Base-by-base conservation (phyloP, 2,888 invertebrate genomes). In the Parelbella ahira region DNA sequence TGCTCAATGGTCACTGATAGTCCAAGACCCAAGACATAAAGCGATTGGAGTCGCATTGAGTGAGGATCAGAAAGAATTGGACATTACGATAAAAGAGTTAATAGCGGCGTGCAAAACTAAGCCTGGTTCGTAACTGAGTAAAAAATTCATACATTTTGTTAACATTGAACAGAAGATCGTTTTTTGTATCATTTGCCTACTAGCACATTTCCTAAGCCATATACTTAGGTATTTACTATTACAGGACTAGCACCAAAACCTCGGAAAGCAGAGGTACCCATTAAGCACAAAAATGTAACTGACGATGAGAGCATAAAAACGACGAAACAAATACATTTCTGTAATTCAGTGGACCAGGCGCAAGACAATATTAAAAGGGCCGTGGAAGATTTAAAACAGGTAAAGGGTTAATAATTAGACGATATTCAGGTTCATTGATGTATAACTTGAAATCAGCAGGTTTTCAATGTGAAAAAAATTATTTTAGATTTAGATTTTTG, bases 381-480 rank as follows among this genome's bases (percentile, higher is more conserved):
- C 2, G 54, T 59, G 21, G 48, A 58, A 1, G 42, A 47, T 3
- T 41, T 65, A 28, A 55, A 49, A 30, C 51, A 58, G 57, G 67
- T 67, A 45, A 15, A n/a, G n/a, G n/a, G n/a, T n/a, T n/a, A n/a
- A n/a, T n/a, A n/a, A n/a, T n/a, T n/a, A n/a, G n/a, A n/a, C n/a
- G n/a, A n/a, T n/a, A n/a, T n/a, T n/a, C n/a, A n/a, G n/a, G n/a
- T n/a, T n/a, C n/a, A n/a, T n/a, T n/a, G n/a, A n/a, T n/a, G n/a
- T n/a, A n/a, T n/a, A n/a, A n/a, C n/a, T n/a, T n/a, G n/a, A n/a
- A n/a, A n/a, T n/a, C n/a, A n/a, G n/a, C n/a, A n/a, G n/a, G n/a
- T n/a, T n/a, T n/a, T n/a, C n/a, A n/a, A n/a, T n/a, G n/a, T n/a
- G n/a, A n/a, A n/a, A n/a, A n/a, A n/a, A n/a, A n/a, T n/a, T n/a